These are phyloP conservation scores for Gambusia yucatana DNA, from an alignment of 2,797 vertebrate genomes.

Conservation along the genomic window DNA sequence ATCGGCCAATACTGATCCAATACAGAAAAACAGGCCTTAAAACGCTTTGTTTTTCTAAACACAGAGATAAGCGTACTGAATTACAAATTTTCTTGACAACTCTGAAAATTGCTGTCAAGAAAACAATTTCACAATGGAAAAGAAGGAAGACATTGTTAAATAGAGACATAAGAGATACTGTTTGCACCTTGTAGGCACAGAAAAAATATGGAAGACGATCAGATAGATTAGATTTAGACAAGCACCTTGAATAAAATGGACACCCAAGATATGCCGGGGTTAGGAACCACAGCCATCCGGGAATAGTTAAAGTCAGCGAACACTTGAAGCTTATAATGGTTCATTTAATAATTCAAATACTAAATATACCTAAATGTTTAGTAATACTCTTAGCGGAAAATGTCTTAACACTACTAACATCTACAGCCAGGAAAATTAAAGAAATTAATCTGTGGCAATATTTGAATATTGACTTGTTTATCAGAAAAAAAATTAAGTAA, in stretches of 20 bases:
- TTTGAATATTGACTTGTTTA: neutral
- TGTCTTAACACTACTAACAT: neutral
- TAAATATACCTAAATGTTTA: neutral
- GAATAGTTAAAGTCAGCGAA: neutral
- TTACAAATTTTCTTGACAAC: no score
- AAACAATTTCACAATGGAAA: no score
- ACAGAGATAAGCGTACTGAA: no score
- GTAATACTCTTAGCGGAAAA: neutral
- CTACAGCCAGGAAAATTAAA: neutral
- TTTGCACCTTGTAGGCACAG: neutral
- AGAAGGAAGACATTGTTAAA: neutral
- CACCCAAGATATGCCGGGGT: neutral
- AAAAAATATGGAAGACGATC: neutral
- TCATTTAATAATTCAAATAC: neutral
- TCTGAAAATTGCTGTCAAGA: no score
- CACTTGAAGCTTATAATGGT: neutral
- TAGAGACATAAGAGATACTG: neutral
- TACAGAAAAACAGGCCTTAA: no score
- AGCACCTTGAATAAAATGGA: neutral
- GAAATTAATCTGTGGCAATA: neutral
- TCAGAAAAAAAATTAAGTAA: neutral
- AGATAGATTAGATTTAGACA: neutral
- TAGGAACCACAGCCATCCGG: neutral
- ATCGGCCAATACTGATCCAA: no score
- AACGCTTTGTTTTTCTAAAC: no score